Conservation (phyloP, 2,888 invertebrate genomes). For the Lordiphosa fenestrarum region DNA sequence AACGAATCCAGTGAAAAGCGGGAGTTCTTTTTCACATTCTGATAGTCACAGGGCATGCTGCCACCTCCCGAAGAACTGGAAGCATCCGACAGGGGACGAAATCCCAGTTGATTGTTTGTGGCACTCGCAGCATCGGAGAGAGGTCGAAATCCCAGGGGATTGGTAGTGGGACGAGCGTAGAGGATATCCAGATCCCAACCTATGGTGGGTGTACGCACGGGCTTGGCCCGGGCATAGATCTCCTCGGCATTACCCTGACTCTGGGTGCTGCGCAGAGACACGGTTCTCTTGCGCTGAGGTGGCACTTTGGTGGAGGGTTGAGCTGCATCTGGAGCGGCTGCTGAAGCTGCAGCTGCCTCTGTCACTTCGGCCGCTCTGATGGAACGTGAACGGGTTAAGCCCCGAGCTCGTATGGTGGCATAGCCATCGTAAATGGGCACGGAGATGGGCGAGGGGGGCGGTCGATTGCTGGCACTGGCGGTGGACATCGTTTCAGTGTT, state of each 20-base stretch:
- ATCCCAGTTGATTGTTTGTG: slow-evolving; percentile 42
- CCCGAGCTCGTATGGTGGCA: slow-evolving; percentile 89
- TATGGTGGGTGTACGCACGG: slow-evolving; percentile 76
- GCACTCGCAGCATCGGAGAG: slow-evolving; percentile 76
- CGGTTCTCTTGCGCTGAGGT: slow-evolving; percentile 70
- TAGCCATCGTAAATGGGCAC: slow-evolving; percentile 90
- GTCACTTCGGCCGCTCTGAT: slow-evolving; percentile 76
- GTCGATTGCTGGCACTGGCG: slow-evolving; percentile 56
- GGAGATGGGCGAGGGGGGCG: slow-evolving; percentile 63
- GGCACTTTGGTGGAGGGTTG: slow-evolving; percentile 10
- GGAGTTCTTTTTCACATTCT: slow-evolving; percentile 77
- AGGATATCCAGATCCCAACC: slow-evolving; percentile 73
- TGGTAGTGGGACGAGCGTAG: slow-evolving; percentile 65
- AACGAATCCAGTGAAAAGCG: slow-evolving; percentile 79
- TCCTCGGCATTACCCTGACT: slow-evolving; percentile 65
- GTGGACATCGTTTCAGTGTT: slow-evolving; percentile 61
- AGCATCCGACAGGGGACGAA: slow-evolving; percentile 78
- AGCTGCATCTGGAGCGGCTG: neutral
- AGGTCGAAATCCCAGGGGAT: slow-evolving; percentile 70
- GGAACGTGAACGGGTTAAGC: slow-evolving; percentile 79
- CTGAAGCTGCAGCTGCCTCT: slow-evolving; percentile 58
- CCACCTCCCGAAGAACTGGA: slow-evolving; percentile 76
- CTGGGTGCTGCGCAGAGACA: slow-evolving; percentile 74
- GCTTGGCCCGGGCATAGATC: slow-evolving; percentile 71
- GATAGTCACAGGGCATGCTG: slow-evolving; percentile 76